Base-by-base conservation (phyloP, 1,140 invertebrate species). In the Yoshiicerus persimilis region DNA sequence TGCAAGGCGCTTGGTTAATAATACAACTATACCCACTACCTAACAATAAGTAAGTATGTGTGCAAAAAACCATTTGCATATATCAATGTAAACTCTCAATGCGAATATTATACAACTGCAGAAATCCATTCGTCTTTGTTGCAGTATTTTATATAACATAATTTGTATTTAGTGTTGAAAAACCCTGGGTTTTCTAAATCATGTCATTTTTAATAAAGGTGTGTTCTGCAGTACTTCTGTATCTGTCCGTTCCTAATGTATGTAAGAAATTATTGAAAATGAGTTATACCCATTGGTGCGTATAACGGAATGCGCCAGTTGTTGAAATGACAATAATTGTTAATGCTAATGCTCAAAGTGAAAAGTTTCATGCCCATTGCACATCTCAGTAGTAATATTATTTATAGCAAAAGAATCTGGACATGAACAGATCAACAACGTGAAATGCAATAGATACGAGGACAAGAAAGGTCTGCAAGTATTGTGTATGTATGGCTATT, bases 401-500 rank as follows among this genome's bases (percentile, higher is more conserved):
- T 10, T 77, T 36, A 32, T 80, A 38, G 70, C 11, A 75, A 75
- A 27, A 20, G 38, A 41, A 20, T 41, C 47, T 62, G 83, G 83
- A 85, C 83, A 85, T 85, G 34, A 80, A 38, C 34, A 85, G 83
- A 38, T 56, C 39, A 8, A 56, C 83, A 34, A 25, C 23, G 83
- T 62, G 75, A 11, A n/a, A 23, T 32, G 34, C 9, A n/a, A 38
- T n/a, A n/a, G n/a, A 47, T 84, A 62, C 23, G n/a, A 47, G 83
- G 83, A 47, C 39, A 56, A 85, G 83, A 47, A 62, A 85, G 25
- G 39, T 56, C 39, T 30, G 39, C 5, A 25, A 32, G 23, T 62
- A 85, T 85, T 84, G 39, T 84, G 83, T 25, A n/a, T 85, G 39
- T 47, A 27, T 62, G 47, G 4, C 83, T 85, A 85, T 85, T 85